Evolutionary conservation across 1,140 invertebrate species (phyloP), one percentile per base, ranked within the genome.

Genomic region (Uloborus diversus): DNA sequence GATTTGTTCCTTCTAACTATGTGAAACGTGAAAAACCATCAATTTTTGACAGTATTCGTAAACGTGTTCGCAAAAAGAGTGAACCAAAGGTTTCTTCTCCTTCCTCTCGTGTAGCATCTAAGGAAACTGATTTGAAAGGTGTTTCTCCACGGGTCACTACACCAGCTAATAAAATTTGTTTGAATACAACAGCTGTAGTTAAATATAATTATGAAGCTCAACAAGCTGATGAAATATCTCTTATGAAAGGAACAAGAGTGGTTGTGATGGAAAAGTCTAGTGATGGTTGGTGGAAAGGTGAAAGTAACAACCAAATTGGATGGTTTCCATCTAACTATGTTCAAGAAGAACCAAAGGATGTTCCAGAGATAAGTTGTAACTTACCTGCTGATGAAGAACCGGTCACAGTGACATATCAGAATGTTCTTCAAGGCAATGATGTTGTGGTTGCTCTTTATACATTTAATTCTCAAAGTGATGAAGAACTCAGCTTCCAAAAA

Each of bases 291-390:
- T 99, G 98, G 98, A 91, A 97, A 85, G 98, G 98, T 32, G 94
- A 96, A 88, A 94, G 91, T 87, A 92, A 89, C 85, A 92, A 85
- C 47, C 90, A 89, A 83, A 92, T 91, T 83, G 97, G 98, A 80
- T 93, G 98, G 98, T 99, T 99, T 88, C 98, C 97, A 23, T 97
- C 95, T 32, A 99, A 99, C 88, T 99, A 99, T 88, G 96, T 96
- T 59, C 94, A 96, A 86, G 94, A 98, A 87, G 95, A 97, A 86
- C 71, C 70, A 33, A 71, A 81, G 23, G 84, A 85, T 64, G 94
- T 95, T 84, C 93, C 94, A 83, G 92, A 93, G 30, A 33, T 70
- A 20, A 42, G 47, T 32, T 68, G 66, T 37, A 61, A 80, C 33
- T 61, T 62, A 37, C 61, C 66, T 28, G 23, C 51, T 23, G 64